Base-by-base conservation (phyloP, 2,113 vertebrate genomes). In the Ageneiosus marmoratus region DNA sequence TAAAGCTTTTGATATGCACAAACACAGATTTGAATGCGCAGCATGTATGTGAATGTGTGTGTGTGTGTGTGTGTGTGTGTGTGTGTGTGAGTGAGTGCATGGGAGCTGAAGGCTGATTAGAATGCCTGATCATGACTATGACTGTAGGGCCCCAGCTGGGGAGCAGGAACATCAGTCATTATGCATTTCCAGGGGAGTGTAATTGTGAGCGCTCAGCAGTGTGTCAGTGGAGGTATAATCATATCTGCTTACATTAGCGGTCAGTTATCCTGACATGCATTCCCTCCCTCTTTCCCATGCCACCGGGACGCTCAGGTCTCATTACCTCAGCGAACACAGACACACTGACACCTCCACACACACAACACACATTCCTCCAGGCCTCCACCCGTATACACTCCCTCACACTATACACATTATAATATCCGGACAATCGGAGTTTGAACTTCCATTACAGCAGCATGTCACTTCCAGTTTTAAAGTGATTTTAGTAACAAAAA, bases 161-260 rank as follows among this genome's bases (percentile, higher is more conserved):
- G 81, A 87, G 88, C 85, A 89, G 90, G 92, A 94, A 94, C 93
- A 93, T 92, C 92, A 91, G 91, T 94, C 93, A 94, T 94, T 93
- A 94, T 89, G 89, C 88, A 82, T 91, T 90, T 94, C 91, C 89
- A 87, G 85, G 85, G 87, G 81, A 84, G 87, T 88, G 86, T 92
- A 92, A 92, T 92, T 93, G 91, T 85, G 89, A 85, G 80, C 53
- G 86, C 79, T 41, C 85, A 88, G 75, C 90, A 91, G 91, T 89
- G 90, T 92, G 92, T 89, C 88, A 87, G 90, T 89, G 87, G 88
- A 94, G 93, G 94, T 93, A 94, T 92, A 93, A 93, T 94, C 91
- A 90, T 93, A 92, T 93, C 92, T 93, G 88, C 90, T 90, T 91
- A 92, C 91, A 93, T 93, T 92, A 93, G 81, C 89, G 93, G 92